Percentiles rank a stretch among this genome's conserved stretches.
Conservation (phyloP, 2,113 vertebrate genomes). For the Melanerpes aurifrons region DNA sequence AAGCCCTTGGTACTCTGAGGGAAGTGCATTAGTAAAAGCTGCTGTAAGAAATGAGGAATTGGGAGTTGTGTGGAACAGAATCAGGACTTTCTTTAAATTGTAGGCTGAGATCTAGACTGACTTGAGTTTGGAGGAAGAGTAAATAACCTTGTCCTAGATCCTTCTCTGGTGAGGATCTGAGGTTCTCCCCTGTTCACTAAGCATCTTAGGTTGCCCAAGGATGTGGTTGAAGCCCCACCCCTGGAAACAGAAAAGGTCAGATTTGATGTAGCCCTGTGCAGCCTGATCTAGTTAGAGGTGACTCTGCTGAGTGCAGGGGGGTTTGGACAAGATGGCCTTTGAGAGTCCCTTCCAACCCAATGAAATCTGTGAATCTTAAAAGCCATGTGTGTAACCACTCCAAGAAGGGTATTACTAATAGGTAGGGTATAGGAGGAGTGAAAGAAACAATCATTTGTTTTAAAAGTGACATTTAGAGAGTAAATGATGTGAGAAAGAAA, state of each 20-base stretch:
- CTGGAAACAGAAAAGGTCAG: no score
- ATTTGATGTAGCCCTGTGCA: no score
- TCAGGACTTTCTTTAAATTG: not conserved
- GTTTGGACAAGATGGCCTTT: no score
- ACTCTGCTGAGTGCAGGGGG: no score
- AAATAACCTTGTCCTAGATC: no score
- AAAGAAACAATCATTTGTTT: not conserved
- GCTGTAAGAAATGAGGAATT: not conserved
- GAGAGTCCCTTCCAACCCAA: no score
- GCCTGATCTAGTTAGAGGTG: no score
- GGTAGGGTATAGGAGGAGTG: not conserved
- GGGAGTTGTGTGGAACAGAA: not conserved
- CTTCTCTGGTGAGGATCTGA: no score
- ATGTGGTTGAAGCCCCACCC: no score
- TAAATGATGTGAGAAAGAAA: not conserved
- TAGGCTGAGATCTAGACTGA: not conserved
- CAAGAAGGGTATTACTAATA: not conserved
- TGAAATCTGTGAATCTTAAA: no score
- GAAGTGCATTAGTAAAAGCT: not conserved
- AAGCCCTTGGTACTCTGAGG: not conserved
- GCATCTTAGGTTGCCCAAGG: no score
- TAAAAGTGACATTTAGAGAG: not conserved
- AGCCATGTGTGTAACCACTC: not conserved
- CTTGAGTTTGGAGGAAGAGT: not conserved
- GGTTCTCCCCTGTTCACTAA: no score